Conservation (phyloP, 2,113 vertebrate genomes). For the Ahaetulla prasina region DNA sequence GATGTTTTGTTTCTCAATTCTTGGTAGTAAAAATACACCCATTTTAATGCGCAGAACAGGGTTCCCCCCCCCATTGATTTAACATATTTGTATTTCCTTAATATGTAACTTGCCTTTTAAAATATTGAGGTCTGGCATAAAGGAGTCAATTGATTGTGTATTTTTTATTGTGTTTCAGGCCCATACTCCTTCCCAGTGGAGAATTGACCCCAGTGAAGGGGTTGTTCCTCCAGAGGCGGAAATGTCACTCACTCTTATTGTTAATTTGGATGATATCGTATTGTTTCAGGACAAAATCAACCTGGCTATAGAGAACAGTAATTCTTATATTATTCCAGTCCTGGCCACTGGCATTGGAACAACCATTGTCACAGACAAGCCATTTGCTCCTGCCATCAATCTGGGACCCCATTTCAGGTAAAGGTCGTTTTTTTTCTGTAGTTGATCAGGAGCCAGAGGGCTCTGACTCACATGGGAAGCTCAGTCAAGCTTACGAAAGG, state of each 20-base stretch:
- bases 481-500: not conserved
- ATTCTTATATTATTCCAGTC: slow-evolving; percentile 61
- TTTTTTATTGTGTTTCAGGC: slow-evolving; percentile 60
- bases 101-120: not conserved
- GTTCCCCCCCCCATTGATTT: too few species aligned
- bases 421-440: not conserved
- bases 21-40: not conserved
- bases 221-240: slow-evolving; percentile 63
- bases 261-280: slow-evolving; percentile 74
- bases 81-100: not conserved
- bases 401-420: slow-evolving; percentile 85
- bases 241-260: slow-evolving; percentile 71
- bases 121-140: not conserved
- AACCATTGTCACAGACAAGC: slow-evolving; percentile 77
- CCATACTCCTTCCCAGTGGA: slow-evolving; percentile 67
- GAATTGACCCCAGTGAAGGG: slow-evolving; percentile 74
- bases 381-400: slow-evolving; percentile 74
- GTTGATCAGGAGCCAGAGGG: not conserved
- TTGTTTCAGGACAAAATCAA: slow-evolving; percentile 72
- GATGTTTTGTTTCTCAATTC: not conserved
- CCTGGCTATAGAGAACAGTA: slow-evolving; percentile 69
- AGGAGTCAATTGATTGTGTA: not conserved
- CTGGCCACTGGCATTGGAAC: slow-evolving; percentile 76
- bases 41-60: too few species aligned
- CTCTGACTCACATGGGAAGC: not conserved